These are phyloP conservation scores for Agonopterix arenella DNA, from an alignment of 2,888 invertebrate species.

Conservation along the genomic window DNA sequence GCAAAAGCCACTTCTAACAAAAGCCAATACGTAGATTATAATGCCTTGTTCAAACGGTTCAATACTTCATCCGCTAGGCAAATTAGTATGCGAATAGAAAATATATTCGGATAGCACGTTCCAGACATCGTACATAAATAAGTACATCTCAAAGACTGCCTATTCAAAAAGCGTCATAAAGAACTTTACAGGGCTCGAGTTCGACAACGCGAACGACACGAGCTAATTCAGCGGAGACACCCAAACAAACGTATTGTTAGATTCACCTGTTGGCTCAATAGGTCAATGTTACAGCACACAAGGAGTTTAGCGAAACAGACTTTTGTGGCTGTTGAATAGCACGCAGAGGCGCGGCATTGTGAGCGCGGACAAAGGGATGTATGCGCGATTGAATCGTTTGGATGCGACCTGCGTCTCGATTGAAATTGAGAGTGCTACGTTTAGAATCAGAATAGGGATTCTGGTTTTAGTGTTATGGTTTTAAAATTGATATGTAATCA, in stretches of 20 bases:
- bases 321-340: slow-evolving; percentile 63
- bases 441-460: too few species aligned
- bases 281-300: slow-evolving; percentile 71
- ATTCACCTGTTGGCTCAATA: slow-evolving; percentile 72
- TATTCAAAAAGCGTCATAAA: slow-evolving; percentile 4
- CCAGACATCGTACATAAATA: too few species aligned
- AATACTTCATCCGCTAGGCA: too few species aligned
- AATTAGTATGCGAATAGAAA: too few species aligned
- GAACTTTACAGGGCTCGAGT: background rate
- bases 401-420: slow-evolving; percentile 52
- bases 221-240: slow-evolving; percentile 56
- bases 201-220: slow-evolving; percentile 10
- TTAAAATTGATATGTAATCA: too few species aligned
- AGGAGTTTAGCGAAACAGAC: slow-evolving; percentile 71
- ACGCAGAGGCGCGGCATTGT: slow-evolving; percentile 54
- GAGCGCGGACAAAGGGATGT: slow-evolving; percentile 55
- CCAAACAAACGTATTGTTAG: slow-evolving; percentile 67
- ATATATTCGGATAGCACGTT: too few species aligned
- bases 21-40: too few species aligned
- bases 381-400: slow-evolving; percentile 63
- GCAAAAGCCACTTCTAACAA: too few species aligned
- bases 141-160: too few species aligned
- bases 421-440: slow-evolving; percentile 55
- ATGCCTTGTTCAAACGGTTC: too few species aligned
- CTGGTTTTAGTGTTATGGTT: too few species aligned